A percentile compares a stretch with the other conserved stretches of the same genome.
These are phyloP conservation scores for Boloria euphrosyne DNA, from an alignment of 2,888 invertebrate genomes.

Conservation along the genomic window DNA sequence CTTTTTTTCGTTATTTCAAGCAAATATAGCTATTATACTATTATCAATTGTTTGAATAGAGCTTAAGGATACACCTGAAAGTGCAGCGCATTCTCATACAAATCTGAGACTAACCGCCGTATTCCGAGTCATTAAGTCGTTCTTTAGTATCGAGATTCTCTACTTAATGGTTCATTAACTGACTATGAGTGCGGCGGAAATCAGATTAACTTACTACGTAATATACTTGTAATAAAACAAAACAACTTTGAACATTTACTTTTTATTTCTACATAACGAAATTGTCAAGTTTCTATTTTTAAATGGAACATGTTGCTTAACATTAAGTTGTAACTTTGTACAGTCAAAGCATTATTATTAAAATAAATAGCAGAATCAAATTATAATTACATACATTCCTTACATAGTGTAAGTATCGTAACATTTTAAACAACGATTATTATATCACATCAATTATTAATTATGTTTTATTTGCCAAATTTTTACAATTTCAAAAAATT, in stretches of 20 bases:
- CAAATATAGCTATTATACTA: too few relatives aligned
- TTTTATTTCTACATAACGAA: conserved; percentile 17
- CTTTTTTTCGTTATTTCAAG: too few relatives aligned
- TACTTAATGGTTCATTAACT: too few relatives aligned
- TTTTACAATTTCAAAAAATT: background rate
- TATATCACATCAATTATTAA: conserved; percentile 5
- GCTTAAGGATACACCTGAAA: too few relatives aligned
- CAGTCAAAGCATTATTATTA: conserved; percentile 7
- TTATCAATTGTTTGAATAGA: too few relatives aligned
- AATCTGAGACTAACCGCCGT: too few relatives aligned
- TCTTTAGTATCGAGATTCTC: too few relatives aligned
- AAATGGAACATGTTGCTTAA: conserved; percentile 1
- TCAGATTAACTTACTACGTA: too few relatives aligned
- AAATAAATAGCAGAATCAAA: conserved; percentile 4
- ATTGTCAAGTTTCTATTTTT: background rate
- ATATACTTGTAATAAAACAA: conserved; percentile 1
- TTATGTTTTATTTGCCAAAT: background rate
- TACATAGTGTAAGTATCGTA: background rate
- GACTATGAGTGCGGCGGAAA: too few relatives aligned
- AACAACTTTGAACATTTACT: background rate
- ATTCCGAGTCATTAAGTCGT: too few relatives aligned
- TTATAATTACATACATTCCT: background rate
- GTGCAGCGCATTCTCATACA: too few relatives aligned
- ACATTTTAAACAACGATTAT: background rate
- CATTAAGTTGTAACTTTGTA: conserved; percentile 1